Base-by-base conservation (phyloP, 2,113 vertebrate species). In the Verasper variegatus region DNA sequence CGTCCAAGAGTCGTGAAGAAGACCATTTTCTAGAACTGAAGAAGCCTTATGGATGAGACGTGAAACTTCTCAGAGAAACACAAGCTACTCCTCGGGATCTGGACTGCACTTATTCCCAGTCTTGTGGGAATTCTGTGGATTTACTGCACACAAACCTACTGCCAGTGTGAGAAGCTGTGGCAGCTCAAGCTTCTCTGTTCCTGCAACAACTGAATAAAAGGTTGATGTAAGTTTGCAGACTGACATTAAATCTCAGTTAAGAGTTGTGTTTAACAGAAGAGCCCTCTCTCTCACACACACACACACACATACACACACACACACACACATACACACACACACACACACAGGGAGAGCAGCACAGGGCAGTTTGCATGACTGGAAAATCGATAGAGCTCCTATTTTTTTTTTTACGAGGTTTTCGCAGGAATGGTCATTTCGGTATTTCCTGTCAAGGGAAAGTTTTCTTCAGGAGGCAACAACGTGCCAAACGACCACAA, bases 311-410 rank as follows among this genome's bases (percentile, higher is more conserved):
- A 47, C 45, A 47, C 45, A 47, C 3, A 15, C 40, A 18, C 47
- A 51, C 0, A 51, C 47, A 51, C 47, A 51, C 17, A 51, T 17
- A 51, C 4, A 49, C 14, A 15, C 49, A 49, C 45, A 49, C 45
- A 47, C 45, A 47, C 45, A 47, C 45, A 47, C 3, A 15, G 5
- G 8, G 4, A 18, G 18, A 67, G 79, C 82, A 57, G 27, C 40
- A 17, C 18, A 10, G 69, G 64, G 81, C 74, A 73, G 68, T 17
- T 69, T 72, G 85, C 85, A 84, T 61, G 87, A 73, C 89, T 90
- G 90, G 88, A 82, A 89, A 91, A 91, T 90, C 90, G 87, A 92
- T 92, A 86, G 67, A 88, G 60, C 68, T 17, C 61, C 55, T n/a
- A n/a, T 42, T 42, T 2, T 2, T 12, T 55, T 81, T 85, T 86